Percentiles rank a stretch among this genome's conserved stretches.
Evolutionary conservation across 2,113 vertebrate species (phyloP).

Genomic region (Phalacrocorax carbo): DNA sequence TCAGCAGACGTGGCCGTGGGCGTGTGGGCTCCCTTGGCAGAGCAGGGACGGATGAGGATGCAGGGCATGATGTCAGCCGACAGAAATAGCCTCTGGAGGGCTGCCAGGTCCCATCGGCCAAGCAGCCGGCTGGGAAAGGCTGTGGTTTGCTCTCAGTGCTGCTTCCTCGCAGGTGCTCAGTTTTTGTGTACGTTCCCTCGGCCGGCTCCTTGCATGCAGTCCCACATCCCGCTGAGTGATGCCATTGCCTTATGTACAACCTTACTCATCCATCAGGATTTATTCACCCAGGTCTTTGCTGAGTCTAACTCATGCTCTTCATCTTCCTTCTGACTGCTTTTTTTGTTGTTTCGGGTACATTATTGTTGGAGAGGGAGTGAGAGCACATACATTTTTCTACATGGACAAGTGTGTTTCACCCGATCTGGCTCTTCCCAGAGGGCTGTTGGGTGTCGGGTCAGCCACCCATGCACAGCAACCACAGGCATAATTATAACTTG

Average conservation of each 20-base stretch:
- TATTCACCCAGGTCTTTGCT: not conserved
- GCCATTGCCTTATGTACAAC: fast-evolving
- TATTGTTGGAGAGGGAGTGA: not conserved
- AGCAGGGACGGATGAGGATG: not conserved
- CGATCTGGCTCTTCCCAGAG: fast-evolving
- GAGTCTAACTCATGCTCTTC: fast-evolving
- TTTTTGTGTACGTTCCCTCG: fast-evolving
- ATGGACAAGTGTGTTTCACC: fast-evolving
- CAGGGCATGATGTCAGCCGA: not conserved
- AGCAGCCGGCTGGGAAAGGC: not conserved
- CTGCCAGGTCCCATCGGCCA: not conserved
- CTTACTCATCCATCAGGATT: not conserved
- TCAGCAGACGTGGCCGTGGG: fast-evolving
- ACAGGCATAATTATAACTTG: fast-evolving
- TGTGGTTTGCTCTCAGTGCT: not conserved
- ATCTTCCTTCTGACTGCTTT: not conserved
- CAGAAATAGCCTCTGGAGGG: not conserved
- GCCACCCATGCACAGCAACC: fast-evolving
- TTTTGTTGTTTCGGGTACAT: fast-evolving
- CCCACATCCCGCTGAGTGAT: fast-evolving
- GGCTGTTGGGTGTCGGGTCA: not conserved
- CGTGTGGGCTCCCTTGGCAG: not conserved
- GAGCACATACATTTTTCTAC: fast-evolving
- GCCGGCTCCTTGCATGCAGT: fast-evolving
- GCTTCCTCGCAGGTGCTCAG: fast-evolving